These are phyloP conservation scores for Sigmodon hispidus DNA, from an alignment of 2,113 vertebrate genomes.

Conservation along the genomic window DNA sequence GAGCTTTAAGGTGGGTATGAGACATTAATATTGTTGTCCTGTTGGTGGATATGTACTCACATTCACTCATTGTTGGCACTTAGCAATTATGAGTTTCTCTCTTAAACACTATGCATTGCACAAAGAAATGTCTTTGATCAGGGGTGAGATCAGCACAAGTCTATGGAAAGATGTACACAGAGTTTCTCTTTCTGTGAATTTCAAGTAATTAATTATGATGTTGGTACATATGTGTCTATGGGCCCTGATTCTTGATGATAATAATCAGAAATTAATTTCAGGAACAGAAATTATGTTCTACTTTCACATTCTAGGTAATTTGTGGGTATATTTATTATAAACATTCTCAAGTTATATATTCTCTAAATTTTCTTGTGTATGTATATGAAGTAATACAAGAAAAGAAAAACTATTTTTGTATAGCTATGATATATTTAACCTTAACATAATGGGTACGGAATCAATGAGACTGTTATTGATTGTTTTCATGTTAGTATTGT, in stretches of 20 bases:
- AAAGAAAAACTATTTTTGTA: background rate
- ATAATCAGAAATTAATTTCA: background rate
- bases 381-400: background rate
- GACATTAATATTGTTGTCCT: accelerated
- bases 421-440: background rate
- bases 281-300: background rate
- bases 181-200: background rate
- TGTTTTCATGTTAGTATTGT: background rate
- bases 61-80: no score
- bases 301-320: background rate
- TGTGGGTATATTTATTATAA: background rate
- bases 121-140: background rate
- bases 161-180: background rate
- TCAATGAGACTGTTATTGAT: background rate
- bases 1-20: background rate
- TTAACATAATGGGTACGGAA: background rate
- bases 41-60: background rate
- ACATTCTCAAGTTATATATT: background rate
- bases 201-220: background rate
- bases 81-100: background rate
- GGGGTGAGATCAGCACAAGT: background rate
- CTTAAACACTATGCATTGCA: no score
- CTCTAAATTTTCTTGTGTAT: background rate
- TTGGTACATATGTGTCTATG: background rate
- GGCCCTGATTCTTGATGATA: background rate